Percentiles rank a stretch among this genome's conserved stretches.
Conservation (phyloP, 2,113 vertebrate species). For the Vidua chalybeata region DNA sequence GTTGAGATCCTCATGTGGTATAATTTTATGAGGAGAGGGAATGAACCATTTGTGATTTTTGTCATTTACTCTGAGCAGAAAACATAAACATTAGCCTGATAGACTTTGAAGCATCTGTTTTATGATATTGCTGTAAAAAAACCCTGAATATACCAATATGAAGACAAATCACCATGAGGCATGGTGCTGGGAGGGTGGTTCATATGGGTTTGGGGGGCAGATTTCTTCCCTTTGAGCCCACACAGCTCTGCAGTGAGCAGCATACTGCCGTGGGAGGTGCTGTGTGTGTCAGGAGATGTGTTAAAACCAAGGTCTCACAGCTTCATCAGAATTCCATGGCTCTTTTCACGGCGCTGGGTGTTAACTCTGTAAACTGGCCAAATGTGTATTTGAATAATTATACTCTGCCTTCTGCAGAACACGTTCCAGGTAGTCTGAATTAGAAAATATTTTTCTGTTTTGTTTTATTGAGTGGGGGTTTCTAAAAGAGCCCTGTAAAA, state of each 20-base stretch:
- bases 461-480: neutral
- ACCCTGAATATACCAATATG: neutral
- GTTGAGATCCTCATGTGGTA: neutral
- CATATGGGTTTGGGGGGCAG: rapidly evolving
- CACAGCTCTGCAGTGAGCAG: neutral
- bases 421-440: neutral
- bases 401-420: neutral
- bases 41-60: neutral
- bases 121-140: neutral
- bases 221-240: neutral
- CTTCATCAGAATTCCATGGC: neutral
- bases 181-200: neutral
- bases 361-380: neutral
- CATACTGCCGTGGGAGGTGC: neutral
- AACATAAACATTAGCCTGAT: neutral
- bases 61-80: neutral
- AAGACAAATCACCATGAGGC: neutral
- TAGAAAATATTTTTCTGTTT: slow-evolving; percentile 2
- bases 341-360: neutral
- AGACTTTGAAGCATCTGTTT: neutral
- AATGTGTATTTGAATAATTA: neutral
- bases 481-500: neutral
- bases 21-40: neutral
- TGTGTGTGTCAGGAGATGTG: neutral
- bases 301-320: neutral